Evolutionary conservation across 2,797 vertebrate genomes (phyloP).

Genomic region (Pteropus rufus): DNA sequence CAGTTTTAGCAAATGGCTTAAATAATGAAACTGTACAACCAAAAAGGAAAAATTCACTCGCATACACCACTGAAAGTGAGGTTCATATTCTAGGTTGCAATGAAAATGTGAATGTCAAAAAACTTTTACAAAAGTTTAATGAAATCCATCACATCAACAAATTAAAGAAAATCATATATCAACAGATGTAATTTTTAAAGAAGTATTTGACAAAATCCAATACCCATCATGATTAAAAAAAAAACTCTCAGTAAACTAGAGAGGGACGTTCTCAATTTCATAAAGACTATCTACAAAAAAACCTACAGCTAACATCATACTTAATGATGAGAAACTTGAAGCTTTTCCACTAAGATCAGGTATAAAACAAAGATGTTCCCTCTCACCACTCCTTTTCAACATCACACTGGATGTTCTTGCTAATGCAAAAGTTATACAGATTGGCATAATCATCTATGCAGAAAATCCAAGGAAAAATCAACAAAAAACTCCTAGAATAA

Average conservation of each 20-base stretch:
- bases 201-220: neutral
- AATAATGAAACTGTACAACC: neutral
- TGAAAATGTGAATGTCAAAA: neutral
- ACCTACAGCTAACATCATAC: neutral
- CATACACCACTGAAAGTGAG: neutral
- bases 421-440: neutral
- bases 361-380: neutral
- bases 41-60: slow-evolving; percentile 11
- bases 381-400: neutral
- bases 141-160: neutral
- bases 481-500: neutral
- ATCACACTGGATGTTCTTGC: neutral
- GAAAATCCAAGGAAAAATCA: neutral
- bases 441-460: neutral
- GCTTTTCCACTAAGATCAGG: neutral
- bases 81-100: neutral
- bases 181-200: neutral
- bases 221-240: neutral
- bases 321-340: neutral
- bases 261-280: neutral
- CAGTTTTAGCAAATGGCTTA: neutral
- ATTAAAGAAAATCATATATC: neutral
- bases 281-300: neutral
- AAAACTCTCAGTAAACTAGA: neutral
- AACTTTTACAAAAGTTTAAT: neutral